Evolutionary conservation across 2,113 vertebrate genomes (phyloP), one percentile per base, ranked within the genome.

Genomic region (Acrocephalus kingi): DNA sequence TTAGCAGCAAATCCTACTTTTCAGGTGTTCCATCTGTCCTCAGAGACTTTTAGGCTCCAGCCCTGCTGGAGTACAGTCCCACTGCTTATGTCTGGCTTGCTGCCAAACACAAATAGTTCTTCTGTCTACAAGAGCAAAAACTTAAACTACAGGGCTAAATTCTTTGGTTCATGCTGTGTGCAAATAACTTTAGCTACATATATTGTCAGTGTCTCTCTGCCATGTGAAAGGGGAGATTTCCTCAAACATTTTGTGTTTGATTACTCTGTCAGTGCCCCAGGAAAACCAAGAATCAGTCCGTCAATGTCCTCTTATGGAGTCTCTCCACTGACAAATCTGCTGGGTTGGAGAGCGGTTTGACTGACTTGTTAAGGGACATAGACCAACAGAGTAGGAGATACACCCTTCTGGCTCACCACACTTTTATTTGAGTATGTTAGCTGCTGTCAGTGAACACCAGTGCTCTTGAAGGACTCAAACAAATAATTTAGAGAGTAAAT

Each of bases 51-150:
- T 52, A 68, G 25, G 20, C 27, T 72, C 12, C 54, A 79, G 24
- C 7, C 28, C 35, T 82, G 31, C 46, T 54, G 18, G 37, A 39
- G 37, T 77, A 91, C 21, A 86, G 37, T 90, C 76, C 41, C 76
- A 80, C 21, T 69, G 67, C 41, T 84, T 66, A 74, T 87, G 76
- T 77, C 63, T 90, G 76, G 68, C 84, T 90, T 86, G n/a, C 51
- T 46, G 51, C 80, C 87, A 92, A 86, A 77, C 54, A 80, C n/a
- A 89, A 76, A 86, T 28, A 85, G 10, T 28, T 90, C 46, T 75
- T 94, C 59, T 77, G 37, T 80, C 63, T 89, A 41, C 28, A 74
- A 43, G 63, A 90, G 54, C 19, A 92, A 83, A 92, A 86, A 23
- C 41, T 61, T 73, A 27, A 76, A 17, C 37, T 82, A 67, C 48